Base-by-base conservation (phyloP, 2,113 vertebrate genomes). In the Coracopsis vasa region DNA sequence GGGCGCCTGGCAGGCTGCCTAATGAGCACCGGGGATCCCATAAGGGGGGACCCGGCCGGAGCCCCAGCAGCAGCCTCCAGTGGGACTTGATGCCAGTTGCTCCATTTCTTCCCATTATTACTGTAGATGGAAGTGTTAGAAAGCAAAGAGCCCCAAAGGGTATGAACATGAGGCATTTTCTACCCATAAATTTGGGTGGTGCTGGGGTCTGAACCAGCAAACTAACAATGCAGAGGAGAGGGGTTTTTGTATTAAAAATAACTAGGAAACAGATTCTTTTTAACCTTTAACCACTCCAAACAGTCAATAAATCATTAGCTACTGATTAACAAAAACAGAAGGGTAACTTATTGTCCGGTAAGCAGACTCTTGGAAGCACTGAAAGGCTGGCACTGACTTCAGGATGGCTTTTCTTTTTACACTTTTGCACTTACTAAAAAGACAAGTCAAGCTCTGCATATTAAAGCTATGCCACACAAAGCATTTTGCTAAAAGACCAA, bases 191-290 rank as follows among this genome's bases (percentile, higher is more conserved):
- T 66, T 56, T 23, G 33, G 4, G 20, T 35, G 42, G 33, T 2
- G 0, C 27, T 10, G 16, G 41, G 27, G 15, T 87, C 64, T 72
- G 80, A 83, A 88, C 50, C 69, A n/a, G 50, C 15, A 4, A 15
- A 3, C 91, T 45, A 91, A 74, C 67, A 92, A n/a, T 50, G 41
- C 47, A 20, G 61, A 60, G 66, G 69, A 87, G 51, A 82, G 69
- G 13, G 15, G 19, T 78, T 25, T 88, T 71, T 44, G 27, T 64
- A 62, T 94, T 72, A 67, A 89, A 94, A 95, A 70, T 44, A 72
- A 12, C 81, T 91, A 93, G 97, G 96, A 97, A 97, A 91, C 97
- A 97, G 96, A 90, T 96, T 97, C 62, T 93, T 95, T 95, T 79
- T 95, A 96, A 97, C 97, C 93, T 97, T 97, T 97, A 96, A 65